Base-by-base conservation (phyloP, 2,888 invertebrate species). In the Dastarcus helophoroides region DNA sequence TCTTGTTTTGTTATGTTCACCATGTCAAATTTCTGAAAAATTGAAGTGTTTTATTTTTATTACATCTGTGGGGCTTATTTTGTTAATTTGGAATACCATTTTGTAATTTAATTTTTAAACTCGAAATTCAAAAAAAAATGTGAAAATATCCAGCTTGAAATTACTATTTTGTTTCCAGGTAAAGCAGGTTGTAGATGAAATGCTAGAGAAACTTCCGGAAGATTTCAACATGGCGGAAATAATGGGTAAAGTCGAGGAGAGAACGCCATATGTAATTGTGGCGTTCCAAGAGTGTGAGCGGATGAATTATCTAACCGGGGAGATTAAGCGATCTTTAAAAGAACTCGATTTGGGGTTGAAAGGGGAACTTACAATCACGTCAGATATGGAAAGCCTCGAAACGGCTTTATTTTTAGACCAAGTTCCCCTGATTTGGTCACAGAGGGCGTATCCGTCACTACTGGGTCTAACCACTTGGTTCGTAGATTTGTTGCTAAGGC, bases 211-310 rank as follows among this genome's bases (percentile, higher is more conserved):
- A 57, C 64, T 95, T 8, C 93, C 94, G 0, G 93, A 93, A 53
- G 90, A 93, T 54, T 95, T 95, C 54, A 91, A 91, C 56, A 91
- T 95, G 89, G 58, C 69, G 1, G 95, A 95, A 58, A 85, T 95
- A 38, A 89, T 88, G 80, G 86, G 83, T 2, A 91, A 93, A 59
- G 86, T 89, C 3, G 94, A 95, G 57, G 94, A 95, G 53, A 70
- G 93, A 31, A 93, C 93, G 0, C 95, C 95, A 0, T 95, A 93
- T 53, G 90, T 94, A 1, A 91, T 94, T 32, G 94, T 95, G 1
- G 88, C 88, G 0, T 86, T 89, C 52, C 89, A 94, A 57, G 94
- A 95, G 63, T 93, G 93, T 53, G 94, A 95, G 60, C 68, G 94
- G 26, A 94, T 95, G 93, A 95, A 95, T 62, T 75, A 76, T 45